Conservation (phyloP, 1,140 invertebrate species). For the Zaprionus africanus region DNA sequence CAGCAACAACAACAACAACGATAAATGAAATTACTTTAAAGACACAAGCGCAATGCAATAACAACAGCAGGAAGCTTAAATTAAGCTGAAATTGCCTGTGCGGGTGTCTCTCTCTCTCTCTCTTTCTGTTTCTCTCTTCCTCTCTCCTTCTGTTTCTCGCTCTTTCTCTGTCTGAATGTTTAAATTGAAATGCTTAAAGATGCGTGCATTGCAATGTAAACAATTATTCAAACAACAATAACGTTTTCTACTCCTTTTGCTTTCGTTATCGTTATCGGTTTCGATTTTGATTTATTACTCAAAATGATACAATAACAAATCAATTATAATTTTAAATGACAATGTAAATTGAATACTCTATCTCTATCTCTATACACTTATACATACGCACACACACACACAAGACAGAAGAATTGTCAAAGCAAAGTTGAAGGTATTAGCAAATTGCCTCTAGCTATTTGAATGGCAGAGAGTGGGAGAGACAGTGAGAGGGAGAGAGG, state of each 20-base stretch:
- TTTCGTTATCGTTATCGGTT: not conserved
- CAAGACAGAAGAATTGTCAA: conserved; percentile 17
- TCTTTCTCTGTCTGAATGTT: not conserved
- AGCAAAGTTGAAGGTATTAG: conserved; percentile 32
- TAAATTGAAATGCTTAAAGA: conserved; percentile 19
- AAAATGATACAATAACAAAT: conserved; percentile 39
- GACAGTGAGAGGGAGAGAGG: not conserved
- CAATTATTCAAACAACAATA: conserved; percentile 18
- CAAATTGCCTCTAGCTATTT: conserved; percentile 33
- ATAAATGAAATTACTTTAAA: conserved; percentile 29
- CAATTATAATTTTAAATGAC: conserved; percentile 48
- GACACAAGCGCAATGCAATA: conserved; percentile 25
- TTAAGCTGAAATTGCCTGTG: conserved; percentile 42
- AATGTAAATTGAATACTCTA: conserved; percentile 11
- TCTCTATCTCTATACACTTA: not conserved
- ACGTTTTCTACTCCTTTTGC: not conserved
- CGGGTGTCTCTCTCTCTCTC: not conserved
- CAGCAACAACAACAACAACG: conserved; percentile 15
- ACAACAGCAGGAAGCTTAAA: conserved; percentile 52
- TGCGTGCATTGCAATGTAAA: conserved; percentile 13
- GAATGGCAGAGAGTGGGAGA: not conserved
- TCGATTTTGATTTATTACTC: conserved; percentile 41
- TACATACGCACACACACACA: not conserved
- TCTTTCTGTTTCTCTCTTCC: no score
- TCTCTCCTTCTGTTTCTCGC: no score